Evolutionary conservation across 2,888 invertebrate genomes (phyloP).

Genomic region (Xanthia togata): DNA sequence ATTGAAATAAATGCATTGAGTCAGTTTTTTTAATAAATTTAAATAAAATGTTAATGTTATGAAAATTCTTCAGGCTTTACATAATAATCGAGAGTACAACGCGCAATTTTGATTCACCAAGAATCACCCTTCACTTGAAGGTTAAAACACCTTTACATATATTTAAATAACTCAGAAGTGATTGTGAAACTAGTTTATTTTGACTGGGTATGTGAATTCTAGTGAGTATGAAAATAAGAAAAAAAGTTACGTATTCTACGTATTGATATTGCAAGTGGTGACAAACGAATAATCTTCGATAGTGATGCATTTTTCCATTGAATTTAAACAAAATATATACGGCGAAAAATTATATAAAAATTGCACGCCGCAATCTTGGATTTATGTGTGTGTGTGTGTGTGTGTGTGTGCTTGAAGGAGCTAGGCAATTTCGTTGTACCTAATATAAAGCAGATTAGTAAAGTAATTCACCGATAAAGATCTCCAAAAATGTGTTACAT

Average conservation of each 20-base stretch:
- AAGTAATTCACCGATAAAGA: too few relatives aligned
- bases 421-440: too few relatives aligned
- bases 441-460: too few relatives aligned
- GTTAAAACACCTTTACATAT: background rate
- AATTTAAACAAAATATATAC: background rate
- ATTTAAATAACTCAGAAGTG: conserved; percentile 1
- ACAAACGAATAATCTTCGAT: background rate
- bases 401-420: too few relatives aligned
- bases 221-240: background rate
- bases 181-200: background rate
- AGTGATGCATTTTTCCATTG: background rate
- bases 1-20: too few relatives aligned
- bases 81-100: background rate
- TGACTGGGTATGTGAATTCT: background rate
- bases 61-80: background rate
- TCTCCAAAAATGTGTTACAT: too few relatives aligned
- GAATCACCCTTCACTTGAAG: background rate
- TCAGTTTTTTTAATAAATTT: too few relatives aligned
- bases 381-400: too few relatives aligned
- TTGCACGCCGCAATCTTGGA: too few relatives aligned
- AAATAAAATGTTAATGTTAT: background rate
- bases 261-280: background rate
- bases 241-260: background rate
- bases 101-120: conserved; percentile 5
- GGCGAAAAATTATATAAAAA: too few relatives aligned